A percentile compares a stretch with the other conserved stretches of the same genome.
Evolutionary conservation across 1,140 invertebrate species (phyloP).

Genomic region (Sinella curviseta): DNA sequence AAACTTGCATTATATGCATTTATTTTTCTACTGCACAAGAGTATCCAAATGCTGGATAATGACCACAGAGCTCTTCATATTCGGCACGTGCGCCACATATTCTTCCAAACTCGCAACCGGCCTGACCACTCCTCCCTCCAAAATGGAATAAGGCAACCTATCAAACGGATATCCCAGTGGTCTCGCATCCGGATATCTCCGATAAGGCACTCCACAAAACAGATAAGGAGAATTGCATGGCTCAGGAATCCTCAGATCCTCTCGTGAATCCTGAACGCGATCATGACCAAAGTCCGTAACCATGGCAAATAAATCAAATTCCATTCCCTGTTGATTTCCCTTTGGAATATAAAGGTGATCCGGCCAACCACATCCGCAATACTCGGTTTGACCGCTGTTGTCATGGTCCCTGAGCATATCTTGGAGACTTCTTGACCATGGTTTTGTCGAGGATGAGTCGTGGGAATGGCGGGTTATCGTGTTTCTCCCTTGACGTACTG

Average conservation of each 20-base stretch:
- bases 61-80: background rate
- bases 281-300: constrained; percentile 63
- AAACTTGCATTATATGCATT: too few species aligned
- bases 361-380: constrained; percentile 83
- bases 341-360: constrained; percentile 78
- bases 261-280: background rate
- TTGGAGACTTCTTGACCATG: background rate
- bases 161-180: constrained; percentile 13
- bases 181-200: background rate
- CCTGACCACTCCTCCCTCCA: too few species aligned
- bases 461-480: constrained; percentile 16
- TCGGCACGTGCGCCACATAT: background rate
- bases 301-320: constrained; percentile 75
- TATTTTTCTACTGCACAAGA: too few species aligned
- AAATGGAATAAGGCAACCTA: background rate
- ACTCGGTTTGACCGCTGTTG: too few species aligned
- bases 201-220: background rate
- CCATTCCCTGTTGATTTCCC: constrained; percentile 67
- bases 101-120: background rate
- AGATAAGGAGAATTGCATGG: background rate
- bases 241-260: background rate
- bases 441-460: constrained; percentile 23
- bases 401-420: too few species aligned
- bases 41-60: too few species aligned
- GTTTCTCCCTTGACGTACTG: constrained; percentile 19